These are phyloP conservation scores for Aphaenogaster rudis DNA, from an alignment of 1,140 invertebrate species.

Conservation along the genomic window DNA sequence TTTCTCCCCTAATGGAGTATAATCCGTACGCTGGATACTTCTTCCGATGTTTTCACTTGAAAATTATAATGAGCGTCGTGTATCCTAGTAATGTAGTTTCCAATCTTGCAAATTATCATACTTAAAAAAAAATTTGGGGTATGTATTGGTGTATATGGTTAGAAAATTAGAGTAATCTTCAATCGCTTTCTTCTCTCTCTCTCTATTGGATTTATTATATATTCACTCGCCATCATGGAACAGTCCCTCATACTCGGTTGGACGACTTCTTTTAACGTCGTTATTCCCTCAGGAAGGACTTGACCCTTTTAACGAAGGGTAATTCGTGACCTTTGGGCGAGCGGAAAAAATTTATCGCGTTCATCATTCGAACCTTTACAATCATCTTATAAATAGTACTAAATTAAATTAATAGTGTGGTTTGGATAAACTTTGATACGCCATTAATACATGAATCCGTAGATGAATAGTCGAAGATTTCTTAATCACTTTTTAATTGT, in stretches of 20 bases:
- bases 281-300: neutral
- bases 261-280: conserved; percentile 14
- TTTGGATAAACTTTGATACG: neutral
- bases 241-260: conserved; percentile 16
- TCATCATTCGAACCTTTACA: conserved; percentile 1
- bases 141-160: neutral
- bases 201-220: neutral
- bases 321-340: conserved; percentile 52
- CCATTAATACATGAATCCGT: neutral
- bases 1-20: neutral
- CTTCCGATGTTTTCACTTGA: neutral
- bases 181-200: neutral
- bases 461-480: neutral
- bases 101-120: neutral
- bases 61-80: neutral
- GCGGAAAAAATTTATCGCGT: conserved; percentile 45
- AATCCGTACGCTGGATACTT: neutral
- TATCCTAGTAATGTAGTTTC: neutral
- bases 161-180: neutral
- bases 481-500: neutral
- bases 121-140: neutral
- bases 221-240: neutral
- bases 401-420: neutral
- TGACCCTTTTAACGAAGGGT: conserved; percentile 46
- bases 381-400: neutral